These are phyloP conservation scores for Drosophila virilis DNA, from an alignment of 1,140 invertebrate species.

Conservation along the genomic window DNA sequence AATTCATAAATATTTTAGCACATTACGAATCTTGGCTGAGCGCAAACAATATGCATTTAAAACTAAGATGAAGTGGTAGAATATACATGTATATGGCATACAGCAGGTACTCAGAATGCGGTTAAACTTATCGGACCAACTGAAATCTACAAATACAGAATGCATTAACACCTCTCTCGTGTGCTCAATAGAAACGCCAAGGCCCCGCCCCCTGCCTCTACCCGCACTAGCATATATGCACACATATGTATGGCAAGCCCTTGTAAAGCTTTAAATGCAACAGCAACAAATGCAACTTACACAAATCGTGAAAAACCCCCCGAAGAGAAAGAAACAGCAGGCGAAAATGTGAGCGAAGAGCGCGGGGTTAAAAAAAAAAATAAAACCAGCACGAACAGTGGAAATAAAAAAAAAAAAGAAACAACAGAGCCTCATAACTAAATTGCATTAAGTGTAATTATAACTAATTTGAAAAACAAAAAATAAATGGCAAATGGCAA, in stretches of 20 bases:
- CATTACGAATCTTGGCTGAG: constrained; percentile 22
- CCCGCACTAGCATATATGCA: not conserved
- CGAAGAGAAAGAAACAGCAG: constrained; percentile 23
- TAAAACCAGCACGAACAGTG: constrained; percentile 53
- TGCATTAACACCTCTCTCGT: constrained; percentile 68
- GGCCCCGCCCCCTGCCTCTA: not conserved
- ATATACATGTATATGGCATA: not conserved
- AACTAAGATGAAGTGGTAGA: not conserved
- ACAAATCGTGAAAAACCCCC: constrained; percentile 61
- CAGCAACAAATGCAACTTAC: constrained; percentile 47
- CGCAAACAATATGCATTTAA: constrained; percentile 24
- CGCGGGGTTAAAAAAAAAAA: not conserved
- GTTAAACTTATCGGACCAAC: constrained; percentile 48
- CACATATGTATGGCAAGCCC: constrained; percentile 32
- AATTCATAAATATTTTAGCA: constrained; percentile 61
- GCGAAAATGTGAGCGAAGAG: not conserved
- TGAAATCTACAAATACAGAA: constrained; percentile 56
- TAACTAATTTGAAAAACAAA: constrained; percentile 73
- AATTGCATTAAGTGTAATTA: constrained; percentile 83
- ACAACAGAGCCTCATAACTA: constrained; percentile 65
- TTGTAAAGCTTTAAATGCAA: constrained; percentile 58
- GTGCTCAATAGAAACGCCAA: constrained; percentile 34
- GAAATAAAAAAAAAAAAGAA: constrained; percentile 35
- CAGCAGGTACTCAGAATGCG: constrained; percentile 14
- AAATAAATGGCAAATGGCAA: constrained; percentile 28